Percentiles rank a stretch among this genome's conserved stretches.
Evolutionary conservation across 2,888 invertebrate genomes (phyloP).

Genomic region (Spilosoma lubricipeda): DNA sequence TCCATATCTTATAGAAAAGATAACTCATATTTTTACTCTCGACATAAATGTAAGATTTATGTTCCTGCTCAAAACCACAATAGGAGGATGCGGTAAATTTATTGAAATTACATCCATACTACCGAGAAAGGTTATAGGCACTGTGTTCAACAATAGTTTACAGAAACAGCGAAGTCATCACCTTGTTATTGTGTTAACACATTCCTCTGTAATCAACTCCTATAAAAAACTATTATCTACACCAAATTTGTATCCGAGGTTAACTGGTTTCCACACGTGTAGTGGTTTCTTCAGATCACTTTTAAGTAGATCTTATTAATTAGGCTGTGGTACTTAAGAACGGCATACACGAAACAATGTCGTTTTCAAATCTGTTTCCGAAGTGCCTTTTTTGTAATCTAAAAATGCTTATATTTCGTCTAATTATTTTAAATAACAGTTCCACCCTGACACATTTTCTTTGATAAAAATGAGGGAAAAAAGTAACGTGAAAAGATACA

Average conservation of each 20-base stretch:
- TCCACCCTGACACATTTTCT: neutral
- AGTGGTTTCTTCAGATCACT: slow-evolving; percentile 17
- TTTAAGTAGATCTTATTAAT: slow-evolving; percentile 20
- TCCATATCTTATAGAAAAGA: slow-evolving; percentile 47
- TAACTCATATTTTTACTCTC: slow-evolving; percentile 56
- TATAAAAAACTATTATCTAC: slow-evolving; percentile 31
- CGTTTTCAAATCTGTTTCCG: neutral
- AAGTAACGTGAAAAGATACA: neutral
- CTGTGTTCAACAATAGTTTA: slow-evolving; percentile 22
- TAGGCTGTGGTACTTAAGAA: neutral
- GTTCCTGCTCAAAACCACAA: slow-evolving; percentile 63
- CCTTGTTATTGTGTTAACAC: slow-evolving; percentile 34
- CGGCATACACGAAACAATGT: neutral
- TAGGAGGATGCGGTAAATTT: slow-evolving; percentile 67
- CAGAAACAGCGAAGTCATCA: slow-evolving; percentile 37
- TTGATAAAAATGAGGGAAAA: neutral
- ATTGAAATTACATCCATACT: slow-evolving; percentile 65
- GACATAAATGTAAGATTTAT: slow-evolving; percentile 61
- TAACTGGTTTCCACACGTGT: slow-evolving; percentile 17
- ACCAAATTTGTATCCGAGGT: slow-evolving; percentile 21
- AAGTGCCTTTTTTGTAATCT: neutral
- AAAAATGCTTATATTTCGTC: neutral
- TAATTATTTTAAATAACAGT: neutral
- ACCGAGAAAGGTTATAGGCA: slow-evolving; percentile 42
- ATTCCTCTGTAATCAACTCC: slow-evolving; percentile 33